These are phyloP conservation scores for Loriculus beryllinus DNA, from an alignment of 2,797 vertebrate species.

Conservation along the genomic window DNA sequence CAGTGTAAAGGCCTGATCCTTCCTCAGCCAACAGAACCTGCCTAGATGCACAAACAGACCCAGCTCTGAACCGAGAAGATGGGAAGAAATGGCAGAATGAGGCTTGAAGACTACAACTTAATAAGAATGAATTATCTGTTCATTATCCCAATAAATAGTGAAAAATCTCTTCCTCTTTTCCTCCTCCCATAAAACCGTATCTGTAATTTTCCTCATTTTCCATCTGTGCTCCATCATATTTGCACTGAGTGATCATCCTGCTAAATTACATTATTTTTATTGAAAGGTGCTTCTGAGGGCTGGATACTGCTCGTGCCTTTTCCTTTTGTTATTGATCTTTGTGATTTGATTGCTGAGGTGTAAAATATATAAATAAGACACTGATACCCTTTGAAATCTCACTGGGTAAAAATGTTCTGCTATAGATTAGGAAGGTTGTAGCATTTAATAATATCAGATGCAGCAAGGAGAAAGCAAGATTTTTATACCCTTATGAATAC, in stretches of 20 bases:
- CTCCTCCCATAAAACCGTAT: slow-evolving; percentile 31
- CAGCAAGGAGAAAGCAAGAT: slow-evolving; percentile 29
- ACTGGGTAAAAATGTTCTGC: slow-evolving; percentile 2
- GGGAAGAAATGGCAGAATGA: neutral
- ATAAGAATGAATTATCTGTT: slow-evolving; percentile 59
- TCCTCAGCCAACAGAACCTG: neutral
- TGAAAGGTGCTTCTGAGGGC: slow-evolving; percentile 56
- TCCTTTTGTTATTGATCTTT: slow-evolving; percentile 48
- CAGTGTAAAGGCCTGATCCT: neutral
- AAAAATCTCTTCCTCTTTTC: slow-evolving; percentile 53
- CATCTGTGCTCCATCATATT: slow-evolving; percentile 57
- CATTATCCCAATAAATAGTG: slow-evolving; percentile 59
- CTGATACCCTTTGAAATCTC: slow-evolving; percentile 43
- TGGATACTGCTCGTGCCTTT: neutral
- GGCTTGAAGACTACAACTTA: slow-evolving; percentile 30
- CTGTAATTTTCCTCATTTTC: slow-evolving; percentile 56
- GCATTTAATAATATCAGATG: slow-evolving; percentile 34
- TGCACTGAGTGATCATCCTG: slow-evolving; percentile 44
- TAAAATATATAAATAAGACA: slow-evolving; percentile 36
- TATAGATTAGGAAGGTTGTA: slow-evolving; percentile 52
- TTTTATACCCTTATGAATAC: slow-evolving; percentile 51
- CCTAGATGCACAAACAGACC: neutral
- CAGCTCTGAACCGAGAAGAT: neutral
- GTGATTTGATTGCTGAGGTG: slow-evolving; percentile 28
- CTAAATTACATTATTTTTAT: slow-evolving; percentile 59